A percentile compares a stretch with the other conserved stretches of the same genome.
These are phyloP conservation scores for Sebastes matsubarae DNA, from an alignment of 2,797 vertebrate genomes.

Conservation along the genomic window DNA sequence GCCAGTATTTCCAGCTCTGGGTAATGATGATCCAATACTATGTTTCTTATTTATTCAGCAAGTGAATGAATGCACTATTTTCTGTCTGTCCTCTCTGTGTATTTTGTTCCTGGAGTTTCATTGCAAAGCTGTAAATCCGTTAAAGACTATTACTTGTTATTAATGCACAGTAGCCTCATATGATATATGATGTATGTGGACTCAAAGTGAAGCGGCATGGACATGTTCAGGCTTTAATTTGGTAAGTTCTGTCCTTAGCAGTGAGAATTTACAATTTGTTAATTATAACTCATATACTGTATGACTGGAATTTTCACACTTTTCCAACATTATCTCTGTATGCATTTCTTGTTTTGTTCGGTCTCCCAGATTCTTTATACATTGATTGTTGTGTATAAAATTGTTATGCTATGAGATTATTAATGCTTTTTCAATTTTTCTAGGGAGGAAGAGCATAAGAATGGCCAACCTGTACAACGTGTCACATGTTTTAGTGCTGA, in stretches of 20 bases:
- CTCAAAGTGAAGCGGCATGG: not conserved
- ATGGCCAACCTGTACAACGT: slow-evolving; percentile 61
- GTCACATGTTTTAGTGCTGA: slow-evolving; percentile 57
- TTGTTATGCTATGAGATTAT: not conserved
- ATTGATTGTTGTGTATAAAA: not conserved
- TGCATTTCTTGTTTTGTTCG: not conserved
- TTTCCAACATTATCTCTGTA: not conserved
- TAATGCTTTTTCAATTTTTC: not conserved
- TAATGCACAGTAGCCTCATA: not conserved
- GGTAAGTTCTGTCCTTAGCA: slow-evolving; percentile 7
- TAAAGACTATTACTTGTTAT: not conserved
- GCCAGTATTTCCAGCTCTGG: not conserved
- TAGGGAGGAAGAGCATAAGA: not conserved
- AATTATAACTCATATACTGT: not conserved
- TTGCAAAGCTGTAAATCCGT: not conserved
- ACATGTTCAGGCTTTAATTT: not conserved
- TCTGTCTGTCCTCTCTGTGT: not conserved
- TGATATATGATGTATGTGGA: not conserved
- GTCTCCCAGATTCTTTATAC: not conserved
- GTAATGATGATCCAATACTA: not conserved
- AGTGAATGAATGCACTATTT: not conserved
- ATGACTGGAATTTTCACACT: not conserved
- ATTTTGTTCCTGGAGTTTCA: not conserved
- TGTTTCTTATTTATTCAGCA: not conserved
- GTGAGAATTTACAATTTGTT: not conserved